Evolutionary conservation across 2,113 vertebrate genomes (phyloP), one percentile per base, ranked within the genome.

Genomic region (Perca schrenkii): DNA sequence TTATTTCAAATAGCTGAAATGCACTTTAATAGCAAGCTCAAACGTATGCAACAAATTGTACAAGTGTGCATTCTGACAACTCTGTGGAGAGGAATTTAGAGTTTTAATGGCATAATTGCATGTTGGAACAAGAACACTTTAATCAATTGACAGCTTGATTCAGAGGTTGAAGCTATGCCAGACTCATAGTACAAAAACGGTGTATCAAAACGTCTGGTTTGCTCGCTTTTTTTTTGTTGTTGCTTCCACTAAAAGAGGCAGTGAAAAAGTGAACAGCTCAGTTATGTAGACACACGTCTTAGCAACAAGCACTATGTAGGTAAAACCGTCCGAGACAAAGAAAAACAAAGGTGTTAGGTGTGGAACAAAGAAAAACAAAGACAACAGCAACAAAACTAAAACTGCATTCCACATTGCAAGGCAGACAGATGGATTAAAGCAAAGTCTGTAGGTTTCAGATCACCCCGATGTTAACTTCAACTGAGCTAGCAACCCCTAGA

Each of bases 391-490:
- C 47, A 54, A 52, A 52, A 36, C 47, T 64, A 11, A 74, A 73
- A 72, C n/a, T 58, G 54, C 31, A 76, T 62, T 82, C 77, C 58
- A 83, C 57, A 76, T 31, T 65, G 77, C 31, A 80, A 54, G 47
- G 68, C 73, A 84, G 73, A 84, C 62, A 61, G 78, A 71, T 28
- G 77, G 80, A 90, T 88, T 81, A 91, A 91, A 92, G 80, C 19
- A 56, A 13, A 69, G 80, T 74, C 68, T 88, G 83, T 67, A 79
- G 74, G 53, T 85, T 85, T 89, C 57, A 88, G 74, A 90, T 90
- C 80, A 75, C 73, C 83, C 88, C 53, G 17, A 67, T 84, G 83
- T 86, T 71, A 79, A 91, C 84, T 89, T 91, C 77, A 84, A 82
- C 49, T 12, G 67, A 89, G 70, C 77, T 40, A 66, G 68, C 53